phyloP scores from a whole-genome alignment of 2,797 vertebrate genomes.

The Tenualosa ilisha region DNA sequence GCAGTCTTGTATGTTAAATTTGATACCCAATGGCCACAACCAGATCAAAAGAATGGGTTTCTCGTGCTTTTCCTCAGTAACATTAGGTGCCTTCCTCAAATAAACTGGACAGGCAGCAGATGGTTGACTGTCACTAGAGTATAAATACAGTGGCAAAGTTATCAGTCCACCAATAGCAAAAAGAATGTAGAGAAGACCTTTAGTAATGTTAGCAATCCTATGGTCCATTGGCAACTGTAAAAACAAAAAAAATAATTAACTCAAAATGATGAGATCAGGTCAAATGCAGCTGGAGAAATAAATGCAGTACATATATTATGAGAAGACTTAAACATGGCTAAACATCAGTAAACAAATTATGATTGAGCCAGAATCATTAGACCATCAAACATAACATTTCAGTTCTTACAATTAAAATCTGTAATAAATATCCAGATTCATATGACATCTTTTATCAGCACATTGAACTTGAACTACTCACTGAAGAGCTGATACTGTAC shows the following conservation, averaged over 20 bases:
- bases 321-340: too few species aligned
- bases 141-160: neutral
- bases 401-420: too few species aligned
- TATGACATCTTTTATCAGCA: too few species aligned
- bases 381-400: too few species aligned
- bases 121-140: neutral
- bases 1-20: neutral
- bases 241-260: neutral
- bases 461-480: too few species aligned
- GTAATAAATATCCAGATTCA: too few species aligned
- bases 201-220: neutral
- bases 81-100: neutral
- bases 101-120: neutral
- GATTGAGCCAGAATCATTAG: too few species aligned
- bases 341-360: too few species aligned
- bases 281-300: neutral
- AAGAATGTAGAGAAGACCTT: too few species aligned
- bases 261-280: neutral
- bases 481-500: too few species aligned
- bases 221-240: neutral
- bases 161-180: neutral
- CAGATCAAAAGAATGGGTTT: conserved; percentile 1
- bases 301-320: too few species aligned
- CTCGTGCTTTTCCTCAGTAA: neutral
- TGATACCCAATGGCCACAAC: neutral